A percentile compares a stretch with the other conserved stretches of the same genome.
phyloP scores from a whole-genome alignment of 1,140 invertebrate genomes.

The Zaprionus camerounensis region DNA sequence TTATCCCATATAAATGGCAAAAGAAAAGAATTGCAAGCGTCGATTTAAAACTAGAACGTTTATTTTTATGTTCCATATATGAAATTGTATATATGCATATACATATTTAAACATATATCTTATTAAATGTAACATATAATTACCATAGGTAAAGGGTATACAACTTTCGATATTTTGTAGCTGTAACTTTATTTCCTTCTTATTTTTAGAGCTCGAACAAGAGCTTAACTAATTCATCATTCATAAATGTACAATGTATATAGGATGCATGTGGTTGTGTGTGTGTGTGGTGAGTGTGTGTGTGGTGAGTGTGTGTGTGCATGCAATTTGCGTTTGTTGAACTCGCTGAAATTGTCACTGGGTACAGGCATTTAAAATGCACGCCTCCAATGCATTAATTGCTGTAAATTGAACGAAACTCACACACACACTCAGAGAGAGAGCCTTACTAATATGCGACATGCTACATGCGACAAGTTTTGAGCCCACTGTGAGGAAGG shows the following conservation, averaged over 20 bases:
- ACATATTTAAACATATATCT: not conserved
- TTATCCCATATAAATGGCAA: not conserved
- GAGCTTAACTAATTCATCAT: slow-evolving; percentile 11
- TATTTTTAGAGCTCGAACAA: not conserved
- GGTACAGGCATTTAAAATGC: slow-evolving; percentile 45
- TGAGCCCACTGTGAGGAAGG: slow-evolving; percentile 9
- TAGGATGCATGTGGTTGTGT: not conserved
- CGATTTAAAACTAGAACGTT: too few species aligned
- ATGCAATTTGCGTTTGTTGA: slow-evolving; percentile 50
- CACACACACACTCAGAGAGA: not conserved
- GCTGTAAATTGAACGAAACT: slow-evolving; percentile 47
- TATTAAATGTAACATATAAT: not conserved
- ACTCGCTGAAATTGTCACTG: slow-evolving; percentile 48
- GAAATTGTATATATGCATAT: too few species aligned
- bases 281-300: slow-evolving; percentile 1
- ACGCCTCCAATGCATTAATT: slow-evolving; percentile 51
- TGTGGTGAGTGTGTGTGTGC: not conserved
- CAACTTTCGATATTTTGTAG: not conserved
- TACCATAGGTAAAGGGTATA: not conserved
- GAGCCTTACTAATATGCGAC: slow-evolving; percentile 12
- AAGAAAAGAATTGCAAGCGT: not conserved
- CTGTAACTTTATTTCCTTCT: not conserved
- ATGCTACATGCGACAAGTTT: slow-evolving; percentile 30
- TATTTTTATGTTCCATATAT: too few species aligned
- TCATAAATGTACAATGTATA: slow-evolving; percentile 1